Conservation (phyloP, 2,888 invertebrate species). For the Thyatira batis region DNA sequence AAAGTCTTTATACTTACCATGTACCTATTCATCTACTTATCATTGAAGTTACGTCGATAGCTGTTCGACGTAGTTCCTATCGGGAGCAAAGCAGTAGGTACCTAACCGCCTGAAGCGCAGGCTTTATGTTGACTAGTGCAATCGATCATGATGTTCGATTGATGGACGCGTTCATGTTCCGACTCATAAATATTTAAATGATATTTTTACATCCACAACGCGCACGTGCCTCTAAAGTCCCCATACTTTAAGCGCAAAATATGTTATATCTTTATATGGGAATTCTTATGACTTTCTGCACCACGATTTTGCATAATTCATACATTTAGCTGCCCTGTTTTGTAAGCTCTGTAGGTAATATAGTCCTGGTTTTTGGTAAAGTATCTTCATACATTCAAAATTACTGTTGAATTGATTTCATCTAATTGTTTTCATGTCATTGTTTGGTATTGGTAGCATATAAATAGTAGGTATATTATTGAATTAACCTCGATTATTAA, state of each 20-base stretch:
- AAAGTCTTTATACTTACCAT: background rate
- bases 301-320: conserved; percentile 49
- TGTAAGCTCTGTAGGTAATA: background rate
- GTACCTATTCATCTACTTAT: background rate
- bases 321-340: conserved; percentile 33
- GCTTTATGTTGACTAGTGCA: conserved; percentile 13
- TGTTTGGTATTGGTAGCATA: too few relatives aligned
- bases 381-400: background rate
- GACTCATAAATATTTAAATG: conserved; percentile 46
- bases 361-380: background rate
- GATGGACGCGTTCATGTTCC: conserved; percentile 32
- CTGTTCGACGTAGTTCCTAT: background rate
- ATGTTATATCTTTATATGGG: conserved; percentile 34
- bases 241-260: conserved; percentile 21
- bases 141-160: conserved; percentile 37
- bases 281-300: conserved; percentile 40
- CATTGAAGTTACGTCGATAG: background rate
- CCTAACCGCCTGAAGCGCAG: background rate
- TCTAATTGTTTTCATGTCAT: background rate
- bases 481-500: too few relatives aligned
- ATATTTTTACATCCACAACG: conserved; percentile 22
- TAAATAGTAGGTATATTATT: too few relatives aligned
- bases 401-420: background rate
- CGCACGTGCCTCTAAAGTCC: conserved; percentile 30
- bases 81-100: background rate